These are phyloP conservation scores for Machimus atricapillus DNA, from an alignment of 2,888 invertebrate genomes.

Conservation along the genomic window DNA sequence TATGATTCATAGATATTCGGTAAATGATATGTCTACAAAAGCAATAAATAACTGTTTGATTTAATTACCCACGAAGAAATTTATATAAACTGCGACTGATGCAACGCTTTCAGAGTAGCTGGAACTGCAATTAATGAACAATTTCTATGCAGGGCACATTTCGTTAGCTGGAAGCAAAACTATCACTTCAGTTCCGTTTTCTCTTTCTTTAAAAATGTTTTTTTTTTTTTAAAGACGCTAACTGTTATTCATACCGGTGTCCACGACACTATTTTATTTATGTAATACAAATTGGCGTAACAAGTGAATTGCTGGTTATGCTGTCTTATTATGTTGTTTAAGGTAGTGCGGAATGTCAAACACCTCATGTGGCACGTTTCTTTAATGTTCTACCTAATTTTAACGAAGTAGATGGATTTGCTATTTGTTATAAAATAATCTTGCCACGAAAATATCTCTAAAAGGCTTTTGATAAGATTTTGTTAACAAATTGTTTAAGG, in stretches of 20 bases:
- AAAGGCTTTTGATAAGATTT: too few species aligned
- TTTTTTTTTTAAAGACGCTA: background rate
- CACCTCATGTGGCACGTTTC: background rate
- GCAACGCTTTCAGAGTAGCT: background rate
- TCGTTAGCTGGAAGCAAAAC: background rate
- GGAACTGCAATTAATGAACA: background rate
- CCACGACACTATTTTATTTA: background rate
- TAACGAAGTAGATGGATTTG: too few species aligned
- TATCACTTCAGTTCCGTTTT: background rate
- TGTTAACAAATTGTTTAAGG: too few species aligned
- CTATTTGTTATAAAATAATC: too few species aligned
- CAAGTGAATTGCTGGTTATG: background rate
- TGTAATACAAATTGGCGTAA: background rate
- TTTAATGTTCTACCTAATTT: background rate
- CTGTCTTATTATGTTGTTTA: background rate
- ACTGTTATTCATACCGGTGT: background rate
- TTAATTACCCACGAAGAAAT: background rate
- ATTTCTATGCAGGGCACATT: constrained; percentile 21
- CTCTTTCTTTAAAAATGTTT: background rate
- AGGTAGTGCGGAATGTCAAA: background rate
- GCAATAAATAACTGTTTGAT: background rate
- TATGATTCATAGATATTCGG: background rate
- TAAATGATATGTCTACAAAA: background rate
- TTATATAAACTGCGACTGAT: background rate
- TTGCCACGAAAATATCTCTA: too few species aligned